phyloP scores from a whole-genome alignment of 2,113 vertebrate species.

The Carassius carassius region DNA sequence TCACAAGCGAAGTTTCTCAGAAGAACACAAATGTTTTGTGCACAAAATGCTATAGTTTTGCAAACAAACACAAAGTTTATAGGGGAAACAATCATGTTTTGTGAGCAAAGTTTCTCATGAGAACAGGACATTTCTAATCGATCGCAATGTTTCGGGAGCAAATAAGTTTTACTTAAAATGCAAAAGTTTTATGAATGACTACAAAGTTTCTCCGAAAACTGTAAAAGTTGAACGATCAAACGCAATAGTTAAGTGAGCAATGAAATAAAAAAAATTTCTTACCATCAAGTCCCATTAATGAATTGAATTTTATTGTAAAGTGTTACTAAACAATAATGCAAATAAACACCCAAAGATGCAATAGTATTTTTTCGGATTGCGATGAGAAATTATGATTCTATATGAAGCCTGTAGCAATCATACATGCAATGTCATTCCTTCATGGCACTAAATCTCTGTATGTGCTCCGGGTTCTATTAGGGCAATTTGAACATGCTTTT shows the following conservation, averaged over 20 bases:
- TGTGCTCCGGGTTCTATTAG: background rate
- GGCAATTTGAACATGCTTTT: constrained; percentile 40
- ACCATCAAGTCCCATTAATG: background rate
- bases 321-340: constrained; percentile 3
- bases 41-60: no score
- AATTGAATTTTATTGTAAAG: constrained; percentile 4
- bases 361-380: constrained; percentile 21
- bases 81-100: no score
- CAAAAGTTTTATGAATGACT: no score
- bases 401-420: background rate
- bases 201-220: no score
- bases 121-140: no score
- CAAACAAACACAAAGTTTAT: no score
- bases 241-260: no score
- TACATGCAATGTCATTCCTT: background rate
- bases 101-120: no score
- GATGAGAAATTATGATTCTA: background rate
- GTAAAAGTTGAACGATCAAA: background rate
- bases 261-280: background rate
- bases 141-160: no score
- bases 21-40: no score
- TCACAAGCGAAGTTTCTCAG: no score
- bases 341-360: constrained; percentile 23
- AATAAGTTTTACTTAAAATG: no score
- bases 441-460: constrained; percentile 41